Conservation (phyloP, 2,113 vertebrate genomes). For the Asarcornis scutulata region DNA sequence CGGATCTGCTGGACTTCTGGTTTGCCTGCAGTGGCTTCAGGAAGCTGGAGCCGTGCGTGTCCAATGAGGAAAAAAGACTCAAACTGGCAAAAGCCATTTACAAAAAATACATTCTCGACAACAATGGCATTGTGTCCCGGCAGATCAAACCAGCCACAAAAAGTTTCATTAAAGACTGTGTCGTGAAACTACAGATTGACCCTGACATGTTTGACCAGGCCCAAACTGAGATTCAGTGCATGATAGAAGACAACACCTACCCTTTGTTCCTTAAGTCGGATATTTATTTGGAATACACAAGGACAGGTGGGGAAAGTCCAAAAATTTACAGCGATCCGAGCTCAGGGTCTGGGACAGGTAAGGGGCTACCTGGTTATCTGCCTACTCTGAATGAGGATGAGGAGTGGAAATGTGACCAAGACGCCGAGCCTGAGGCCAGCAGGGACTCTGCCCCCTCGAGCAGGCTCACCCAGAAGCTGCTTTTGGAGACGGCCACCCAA, state of each 20-base stretch:
- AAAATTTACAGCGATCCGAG: constrained; percentile 88
- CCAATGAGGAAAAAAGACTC: constrained; percentile 91
- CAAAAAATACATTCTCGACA: constrained; percentile 94
- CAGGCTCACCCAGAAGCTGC: constrained; percentile 87
- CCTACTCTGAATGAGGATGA: constrained; percentile 91
- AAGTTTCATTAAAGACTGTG: constrained; percentile 96
- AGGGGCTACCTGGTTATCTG: constrained; percentile 85
- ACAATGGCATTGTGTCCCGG: constrained; percentile 90
- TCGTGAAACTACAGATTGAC: constrained; percentile 90
- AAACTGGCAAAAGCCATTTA: constrained; percentile 96
- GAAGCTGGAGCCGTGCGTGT: constrained; percentile 85
- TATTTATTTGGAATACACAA: constrained; percentile 95
- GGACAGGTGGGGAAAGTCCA: constrained; percentile 93
- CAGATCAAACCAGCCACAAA: constrained; percentile 95
- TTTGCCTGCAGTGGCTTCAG: constrained; percentile 97
- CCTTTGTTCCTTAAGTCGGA: constrained; percentile 96
- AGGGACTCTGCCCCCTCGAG: constrained; percentile 79
- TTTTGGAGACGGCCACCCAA: constrained; percentile 85
- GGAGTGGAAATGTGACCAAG: constrained; percentile 90
- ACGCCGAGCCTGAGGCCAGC: constrained; percentile 73
- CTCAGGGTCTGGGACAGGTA: constrained; percentile 85
- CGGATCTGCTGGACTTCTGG: constrained; percentile 97
- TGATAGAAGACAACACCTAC: constrained; percentile 96
- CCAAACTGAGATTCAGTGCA: constrained; percentile 93
- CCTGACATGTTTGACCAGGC: constrained; percentile 98